Evolutionary conservation across 2,113 vertebrate species (phyloP), one percentile per base, ranked within the genome.

Genomic region (Zosterops pallidus): DNA sequence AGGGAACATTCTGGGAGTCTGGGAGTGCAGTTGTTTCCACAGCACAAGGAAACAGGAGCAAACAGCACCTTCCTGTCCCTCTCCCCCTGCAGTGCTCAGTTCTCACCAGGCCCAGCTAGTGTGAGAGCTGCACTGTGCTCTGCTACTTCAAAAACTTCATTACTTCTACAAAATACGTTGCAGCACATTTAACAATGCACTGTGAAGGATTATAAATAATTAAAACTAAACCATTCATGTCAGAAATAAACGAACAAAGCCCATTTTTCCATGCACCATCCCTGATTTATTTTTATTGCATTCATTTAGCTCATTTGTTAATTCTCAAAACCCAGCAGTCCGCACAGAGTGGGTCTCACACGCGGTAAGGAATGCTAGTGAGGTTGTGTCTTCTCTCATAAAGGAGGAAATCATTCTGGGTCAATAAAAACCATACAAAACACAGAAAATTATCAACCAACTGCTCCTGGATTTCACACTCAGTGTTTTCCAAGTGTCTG

Each of bases 161-260:
- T 90, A 64, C 89, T 95, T 90, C 49, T 46, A 56, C 87, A 83
- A 89, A 97, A 84, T 81, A 82, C 9, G 63, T 94, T 87, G 85
- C 87, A 86, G 83, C 83, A 89, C 87, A 95, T 93, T 96, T 95
- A 84, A 74, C 86, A 81, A 59, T 49, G 57, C 68, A 14, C 93
- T 57, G 90, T 39, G 74, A 97, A 97, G 77, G 86, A 90, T 55
- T 95, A 94, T 96, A 96, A 97, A 97, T 97, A 96, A 97, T 96
- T 96, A 96, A 97, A 95, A 53, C 64, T 11, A 95, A 96, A 94
- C 91, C 86, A 94, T 69, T 95, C 91, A 74, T 90, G 91, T 95
- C 96, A 96, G 96, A 96, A 96, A 96, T 84, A 97, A 97, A 97
- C 92, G 80, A 97, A 95, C 78, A 93, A 93, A 95, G 80, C 91